Evolutionary conservation across 1,140 invertebrate genomes (phyloP).

Genomic region (Chrysopa pallens): DNA sequence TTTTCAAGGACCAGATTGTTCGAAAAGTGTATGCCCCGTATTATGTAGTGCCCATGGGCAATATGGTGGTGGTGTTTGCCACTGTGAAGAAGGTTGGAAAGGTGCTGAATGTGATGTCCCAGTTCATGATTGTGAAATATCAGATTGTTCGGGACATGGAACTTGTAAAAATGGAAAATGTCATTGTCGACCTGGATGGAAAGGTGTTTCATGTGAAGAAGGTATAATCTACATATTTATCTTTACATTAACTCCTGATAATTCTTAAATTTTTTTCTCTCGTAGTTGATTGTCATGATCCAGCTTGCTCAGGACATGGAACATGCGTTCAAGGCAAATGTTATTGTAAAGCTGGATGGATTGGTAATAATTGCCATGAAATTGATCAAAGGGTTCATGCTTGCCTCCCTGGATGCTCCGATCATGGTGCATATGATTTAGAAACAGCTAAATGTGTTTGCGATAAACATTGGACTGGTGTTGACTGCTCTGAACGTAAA

Average conservation of each 20-base stretch:
- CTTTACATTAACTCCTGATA: background rate
- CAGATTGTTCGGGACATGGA: constrained; percentile 82
- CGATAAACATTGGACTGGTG: constrained; percentile 75
- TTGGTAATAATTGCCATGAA: constrained; percentile 72
- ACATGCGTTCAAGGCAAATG: constrained; percentile 85
- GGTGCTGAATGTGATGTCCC: constrained; percentile 90
- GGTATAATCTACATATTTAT: constrained; percentile 25
- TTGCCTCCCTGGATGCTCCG: constrained; percentile 76
- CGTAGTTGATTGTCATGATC: constrained; percentile 68
- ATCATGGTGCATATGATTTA: constrained; percentile 76
- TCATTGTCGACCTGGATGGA: constrained; percentile 77
- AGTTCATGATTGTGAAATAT: constrained; percentile 75
- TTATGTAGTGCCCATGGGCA: constrained; percentile 91
- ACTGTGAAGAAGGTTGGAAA: constrained; percentile 94
- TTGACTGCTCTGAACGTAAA: constrained; percentile 77
- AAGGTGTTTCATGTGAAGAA: constrained; percentile 66
- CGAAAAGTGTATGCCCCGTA: constrained; percentile 95
- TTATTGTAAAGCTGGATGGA: constrained; percentile 90
- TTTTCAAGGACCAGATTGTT: constrained; percentile 78
- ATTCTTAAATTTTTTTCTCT: constrained; percentile 6
- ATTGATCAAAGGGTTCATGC: constrained; percentile 76
- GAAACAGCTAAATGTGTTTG: constrained; percentile 74
- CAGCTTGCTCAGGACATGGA: constrained; percentile 78
- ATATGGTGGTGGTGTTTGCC: constrained; percentile 87
- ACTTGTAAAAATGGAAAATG: constrained; percentile 78